Percentiles rank a stretch among this genome's conserved stretches.
These are phyloP conservation scores for Emydura subglobosa DNA, from an alignment of 2,113 vertebrate genomes.

Conservation along the genomic window DNA sequence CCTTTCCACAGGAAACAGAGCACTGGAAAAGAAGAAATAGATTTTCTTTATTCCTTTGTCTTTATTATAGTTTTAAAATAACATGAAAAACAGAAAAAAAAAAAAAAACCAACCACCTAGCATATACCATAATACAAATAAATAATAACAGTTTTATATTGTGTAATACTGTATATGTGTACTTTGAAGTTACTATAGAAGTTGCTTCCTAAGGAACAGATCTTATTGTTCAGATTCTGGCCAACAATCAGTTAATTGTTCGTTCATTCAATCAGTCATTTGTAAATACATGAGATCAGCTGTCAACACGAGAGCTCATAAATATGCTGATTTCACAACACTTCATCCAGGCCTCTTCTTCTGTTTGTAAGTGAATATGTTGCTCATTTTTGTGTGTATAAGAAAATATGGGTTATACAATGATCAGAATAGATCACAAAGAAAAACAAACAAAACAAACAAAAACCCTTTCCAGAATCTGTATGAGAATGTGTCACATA, in stretches of 20 bases:
- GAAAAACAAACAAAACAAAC: background rate
- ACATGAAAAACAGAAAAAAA: background rate
- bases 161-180: accelerated
- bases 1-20: slow-evolving; percentile 93
- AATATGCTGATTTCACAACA: background rate
- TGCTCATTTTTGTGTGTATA: background rate
- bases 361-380: background rate
- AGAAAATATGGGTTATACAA: background rate
- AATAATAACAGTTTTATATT: background rate
- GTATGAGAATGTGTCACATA: background rate
- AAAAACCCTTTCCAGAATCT: background rate
- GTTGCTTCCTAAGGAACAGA: accelerated
- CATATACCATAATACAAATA: accelerated
- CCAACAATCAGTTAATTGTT: background rate
- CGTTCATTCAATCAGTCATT: background rate
- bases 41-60: background rate
- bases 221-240: background rate
- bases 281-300: background rate
- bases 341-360: background rate
- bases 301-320: background rate
- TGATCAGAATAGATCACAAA: background rate
- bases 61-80: background rate
- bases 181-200: background rate
- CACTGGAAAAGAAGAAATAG: slow-evolving; percentile 82
- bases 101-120: background rate